These are phyloP conservation scores for Okamejei kenojei DNA, from an alignment of 2,797 vertebrate species.

Conservation along the genomic window DNA sequence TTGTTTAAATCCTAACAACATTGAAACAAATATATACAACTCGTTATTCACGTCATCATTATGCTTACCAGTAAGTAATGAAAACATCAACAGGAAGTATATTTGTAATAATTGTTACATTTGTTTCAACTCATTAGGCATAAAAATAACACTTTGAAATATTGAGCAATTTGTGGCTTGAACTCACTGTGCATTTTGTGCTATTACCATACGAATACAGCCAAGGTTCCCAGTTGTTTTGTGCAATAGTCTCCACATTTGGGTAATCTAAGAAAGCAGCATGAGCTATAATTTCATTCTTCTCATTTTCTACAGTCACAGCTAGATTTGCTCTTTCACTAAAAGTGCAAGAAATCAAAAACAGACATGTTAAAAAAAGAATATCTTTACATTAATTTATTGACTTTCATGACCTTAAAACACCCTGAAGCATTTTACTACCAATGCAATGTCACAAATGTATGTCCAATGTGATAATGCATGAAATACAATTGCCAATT, in stretches of 20 bases:
- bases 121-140: conserved; percentile 44
- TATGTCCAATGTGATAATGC: neutral
- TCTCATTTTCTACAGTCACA: conserved; percentile 67
- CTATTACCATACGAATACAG: conserved; percentile 53
- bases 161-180: conserved; percentile 38
- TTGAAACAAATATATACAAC: neutral
- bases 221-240: conserved; percentile 66
- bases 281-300: conserved; percentile 66
- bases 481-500: neutral
- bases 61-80: neutral
- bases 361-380: neutral
- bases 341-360: neutral
- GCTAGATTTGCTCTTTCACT: conserved; percentile 85
- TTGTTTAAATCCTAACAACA: neutral
- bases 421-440: neutral
- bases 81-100: neutral
- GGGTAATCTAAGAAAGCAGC: conserved; percentile 80
- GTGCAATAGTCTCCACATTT: conserved; percentile 62
- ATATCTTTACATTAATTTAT: neutral
- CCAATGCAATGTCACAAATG: neutral
- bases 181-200: conserved; percentile 68
- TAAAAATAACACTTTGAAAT: conserved; percentile 43
- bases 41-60: neutral
- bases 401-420: neutral
- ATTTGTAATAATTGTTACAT: neutral